These are phyloP conservation scores for Lophochroa leadbeateri DNA, from an alignment of 2,113 vertebrate species.

Conservation along the genomic window DNA sequence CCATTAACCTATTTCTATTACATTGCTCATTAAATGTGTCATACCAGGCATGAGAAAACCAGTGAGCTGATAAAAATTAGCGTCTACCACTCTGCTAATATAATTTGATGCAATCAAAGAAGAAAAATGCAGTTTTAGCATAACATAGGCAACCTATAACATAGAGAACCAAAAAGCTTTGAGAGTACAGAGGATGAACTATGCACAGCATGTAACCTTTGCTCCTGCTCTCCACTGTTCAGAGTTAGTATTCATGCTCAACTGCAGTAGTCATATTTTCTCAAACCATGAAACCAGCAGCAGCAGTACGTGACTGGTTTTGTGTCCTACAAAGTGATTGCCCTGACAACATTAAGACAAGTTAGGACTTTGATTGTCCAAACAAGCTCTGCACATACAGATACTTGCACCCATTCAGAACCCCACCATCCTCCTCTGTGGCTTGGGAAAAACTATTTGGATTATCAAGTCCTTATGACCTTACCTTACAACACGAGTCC, in stretches of 20 bases:
- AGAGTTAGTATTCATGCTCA: not conserved
- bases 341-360: not conserved
- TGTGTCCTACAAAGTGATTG: not conserved
- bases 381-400: not conserved
- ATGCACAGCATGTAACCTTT: not conserved
- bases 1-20: not conserved
- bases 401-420: not conserved
- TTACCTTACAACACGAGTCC: not conserved
- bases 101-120: not conserved
- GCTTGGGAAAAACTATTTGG: not conserved
- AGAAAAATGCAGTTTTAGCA: not conserved
- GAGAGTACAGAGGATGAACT: not conserved
- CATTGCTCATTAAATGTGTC: not conserved
- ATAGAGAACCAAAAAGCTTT: not conserved
- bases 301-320: not conserved
- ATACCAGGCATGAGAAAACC: not conserved
- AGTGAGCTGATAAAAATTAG: not conserved
- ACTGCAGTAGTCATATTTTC: not conserved
- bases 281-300: not conserved
- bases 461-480: not conserved
- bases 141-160: not conserved
- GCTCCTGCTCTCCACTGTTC: not conserved
- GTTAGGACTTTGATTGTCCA: not conserved
- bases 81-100: not conserved
- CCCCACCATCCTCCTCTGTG: not conserved